Base-by-base conservation (phyloP, 2,797 vertebrate genomes). In the Dipus sagitta region DNA sequence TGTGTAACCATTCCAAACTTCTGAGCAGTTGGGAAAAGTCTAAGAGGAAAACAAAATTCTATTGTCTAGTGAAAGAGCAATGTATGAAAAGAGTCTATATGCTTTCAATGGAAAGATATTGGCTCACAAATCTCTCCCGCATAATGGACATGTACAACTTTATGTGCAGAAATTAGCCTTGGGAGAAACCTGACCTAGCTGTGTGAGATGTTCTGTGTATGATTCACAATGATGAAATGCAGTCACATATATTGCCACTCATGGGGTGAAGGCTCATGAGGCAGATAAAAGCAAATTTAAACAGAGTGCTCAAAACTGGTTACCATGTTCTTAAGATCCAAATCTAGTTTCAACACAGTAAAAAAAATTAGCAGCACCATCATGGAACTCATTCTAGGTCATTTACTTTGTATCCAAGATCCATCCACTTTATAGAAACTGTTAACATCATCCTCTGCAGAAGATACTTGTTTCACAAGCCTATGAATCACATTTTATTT, bases 11-110 rank as follows among this genome's bases (percentile, higher is more conserved):
- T 95, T 96, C 95, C 88, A 87, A 92, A 81, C 88, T 84, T 52
- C 88, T 92, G 84, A 92, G 68, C 17, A 90, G 68, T 67, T 70
- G 67, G 54, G 32, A 28, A 70, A 90, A 91, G 18, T 76, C 10
- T 58, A 74, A 90, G 58, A 93, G 65, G 13, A 89, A 94, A 93
- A 94, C 91, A 42, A 93, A 84, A 96, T 92, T 94, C 71, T 96
- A 96, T 97, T 96, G 94, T 96, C 72, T 52, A 88, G 70, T 96
- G 95, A 96, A 95, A 92, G 24, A 2, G 42, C 90, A 88, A 14
- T 76, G 58, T 91, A 72, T 88, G 68, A 94, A 72, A 91, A 90
- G 6, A 28, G 2, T 77, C 86, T 75, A 28, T 70, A 74, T 62
- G 38, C 32, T 65, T 83, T 71, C 81, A n/a, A 64, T 62, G 21